Evolutionary conservation across 2,888 invertebrate genomes (phyloP), one percentile per base, ranked within the genome.

Genomic region (Cecidostiba fungosa): DNA sequence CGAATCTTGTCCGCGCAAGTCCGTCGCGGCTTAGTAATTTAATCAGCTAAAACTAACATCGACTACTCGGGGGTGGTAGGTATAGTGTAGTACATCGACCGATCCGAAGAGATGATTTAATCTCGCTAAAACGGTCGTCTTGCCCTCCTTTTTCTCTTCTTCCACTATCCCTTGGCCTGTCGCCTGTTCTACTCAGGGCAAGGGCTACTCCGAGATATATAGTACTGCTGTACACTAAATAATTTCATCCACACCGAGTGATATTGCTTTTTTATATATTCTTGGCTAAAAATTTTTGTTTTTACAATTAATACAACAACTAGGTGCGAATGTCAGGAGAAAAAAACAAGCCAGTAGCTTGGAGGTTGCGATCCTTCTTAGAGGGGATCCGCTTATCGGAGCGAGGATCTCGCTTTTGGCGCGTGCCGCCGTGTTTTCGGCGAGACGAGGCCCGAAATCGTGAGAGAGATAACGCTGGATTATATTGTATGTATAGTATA

Each of bases 31-130:
- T 92, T 92, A 92, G 93, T 92, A 93, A 93, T 93, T 93, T 93
- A 93, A 93, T 93, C 93, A 92, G 92, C 93, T 93, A 93, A 93
- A 93, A 92, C 93, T 93, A 92, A 92, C 93, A 92, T 92, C 92
- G 88, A 88, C 90, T 89, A 87, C 59, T 26, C 47, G 50, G 19
- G 50, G 50, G 50, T n/a, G 8, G 23, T 10, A 0, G 14, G 29
- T 26, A 14, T n/a, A 54, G 19, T 1, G n/a, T 29, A 29, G 54
- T 59, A 59, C 54, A 59, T 59, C 66, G 66, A 66, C 89, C 90
- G 89, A 89, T 89, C 89, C 90, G 89, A 23, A 59, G 90, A 92
- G 92, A 93, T 93, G 91, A 92, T 92, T 93, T 93, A 93, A 93
- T 93, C 93, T 89, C 91, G 89, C 93, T 92, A 92, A 93, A 93